Percentiles rank a stretch among this genome's conserved stretches.
phyloP scores from a whole-genome alignment of 2,113 vertebrate genomes.

The Leuciscus idus region DNA sequence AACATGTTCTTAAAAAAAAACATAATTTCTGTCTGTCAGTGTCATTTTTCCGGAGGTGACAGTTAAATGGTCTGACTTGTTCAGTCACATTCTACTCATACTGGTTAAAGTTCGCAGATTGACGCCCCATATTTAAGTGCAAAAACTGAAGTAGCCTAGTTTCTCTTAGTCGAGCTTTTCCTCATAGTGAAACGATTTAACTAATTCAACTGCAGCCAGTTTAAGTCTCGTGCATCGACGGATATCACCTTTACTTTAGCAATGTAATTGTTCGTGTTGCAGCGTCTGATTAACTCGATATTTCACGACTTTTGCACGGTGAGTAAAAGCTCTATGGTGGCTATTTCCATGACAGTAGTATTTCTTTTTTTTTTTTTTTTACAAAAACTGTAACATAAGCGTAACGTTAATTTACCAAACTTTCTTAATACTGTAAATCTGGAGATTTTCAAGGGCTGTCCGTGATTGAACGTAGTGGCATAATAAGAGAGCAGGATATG shows the following conservation, averaged over 20 bases:
- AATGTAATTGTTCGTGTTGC: background rate
- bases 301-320: background rate
- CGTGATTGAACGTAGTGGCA: background rate
- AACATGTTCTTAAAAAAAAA: constrained; percentile 9
- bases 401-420: background rate
- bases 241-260: background rate
- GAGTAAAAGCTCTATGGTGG: constrained; percentile 6
- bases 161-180: constrained; percentile 1
- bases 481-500: too few relatives aligned
- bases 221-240: background rate
- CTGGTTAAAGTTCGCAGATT: constrained; percentile 46
- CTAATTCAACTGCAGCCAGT: background rate
- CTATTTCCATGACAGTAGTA: background rate
- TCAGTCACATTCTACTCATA: constrained; percentile 55
- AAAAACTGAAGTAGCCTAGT: background rate
- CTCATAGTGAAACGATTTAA: background rate
- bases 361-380: background rate
- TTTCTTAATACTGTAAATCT: background rate
- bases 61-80: constrained; percentile 52
- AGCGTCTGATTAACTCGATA: background rate
- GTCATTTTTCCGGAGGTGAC: background rate
- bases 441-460: background rate
- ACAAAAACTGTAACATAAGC: background rate
- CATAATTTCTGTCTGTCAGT: background rate
- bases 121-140: constrained; percentile 32